Percentiles rank a stretch among this genome's conserved stretches.
These are phyloP conservation scores for Atherinomorus stipes DNA, from an alignment of 2,113 vertebrate genomes.

Conservation along the genomic window DNA sequence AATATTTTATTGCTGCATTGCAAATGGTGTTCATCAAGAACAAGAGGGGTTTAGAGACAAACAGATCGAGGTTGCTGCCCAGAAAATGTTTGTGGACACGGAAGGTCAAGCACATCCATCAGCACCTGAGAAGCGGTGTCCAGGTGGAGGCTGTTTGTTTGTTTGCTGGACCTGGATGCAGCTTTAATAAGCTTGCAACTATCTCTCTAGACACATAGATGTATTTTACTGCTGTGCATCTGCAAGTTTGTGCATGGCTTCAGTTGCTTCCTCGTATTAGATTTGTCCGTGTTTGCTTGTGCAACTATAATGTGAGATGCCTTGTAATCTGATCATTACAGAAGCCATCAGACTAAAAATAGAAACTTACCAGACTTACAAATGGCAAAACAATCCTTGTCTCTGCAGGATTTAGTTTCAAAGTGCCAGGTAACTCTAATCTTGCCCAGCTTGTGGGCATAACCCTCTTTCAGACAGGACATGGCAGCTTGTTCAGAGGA, in stretches of 20 bases:
- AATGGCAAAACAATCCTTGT: slow-evolving; percentile 24
- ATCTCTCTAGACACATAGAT: slow-evolving; percentile 37
- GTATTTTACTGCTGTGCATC: slow-evolving; percentile 25
- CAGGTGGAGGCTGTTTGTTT: slow-evolving; percentile 45
- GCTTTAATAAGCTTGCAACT: slow-evolving; percentile 57
- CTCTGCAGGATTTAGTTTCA: slow-evolving; percentile 45
- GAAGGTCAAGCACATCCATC: slow-evolving; percentile 44
- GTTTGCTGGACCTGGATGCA: slow-evolving; percentile 20
- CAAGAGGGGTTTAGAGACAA: neutral
- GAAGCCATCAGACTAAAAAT: slow-evolving; percentile 49
- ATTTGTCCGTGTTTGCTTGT: slow-evolving; percentile 42
- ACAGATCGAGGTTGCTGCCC: slow-evolving; percentile 29
- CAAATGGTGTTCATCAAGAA: slow-evolving; percentile 3
- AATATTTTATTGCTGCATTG: neutral
- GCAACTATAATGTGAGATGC: slow-evolving; percentile 38
- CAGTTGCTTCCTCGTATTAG: slow-evolving; percentile 9
- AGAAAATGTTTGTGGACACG: slow-evolving; percentile 20
- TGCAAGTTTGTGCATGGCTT: slow-evolving; percentile 9
- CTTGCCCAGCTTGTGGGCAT: slow-evolving; percentile 38
- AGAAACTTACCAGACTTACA: slow-evolving; percentile 32
- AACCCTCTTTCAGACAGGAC: slow-evolving; percentile 19
- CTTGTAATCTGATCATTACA: slow-evolving; percentile 55
- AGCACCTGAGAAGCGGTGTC: slow-evolving; percentile 40
- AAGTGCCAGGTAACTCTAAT: slow-evolving; percentile 53
- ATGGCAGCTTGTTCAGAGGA: slow-evolving; percentile 7